Percentiles rank a stretch among this genome's conserved stretches.
Conservation (phyloP, 2,797 vertebrate species). For the Columba guinea region DNA sequence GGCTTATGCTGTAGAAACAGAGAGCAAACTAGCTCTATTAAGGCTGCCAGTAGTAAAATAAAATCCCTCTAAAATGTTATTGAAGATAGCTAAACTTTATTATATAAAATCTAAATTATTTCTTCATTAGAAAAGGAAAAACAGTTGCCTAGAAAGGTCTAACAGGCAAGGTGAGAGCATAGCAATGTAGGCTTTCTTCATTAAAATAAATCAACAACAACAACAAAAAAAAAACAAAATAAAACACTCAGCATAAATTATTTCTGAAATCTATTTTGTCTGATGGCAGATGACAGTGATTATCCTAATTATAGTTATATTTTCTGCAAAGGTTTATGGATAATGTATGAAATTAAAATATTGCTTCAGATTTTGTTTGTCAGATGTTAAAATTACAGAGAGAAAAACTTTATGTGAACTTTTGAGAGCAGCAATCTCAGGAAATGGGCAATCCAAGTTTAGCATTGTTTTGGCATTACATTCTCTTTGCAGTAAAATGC, state of each 20-base stretch:
- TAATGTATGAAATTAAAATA: constrained; percentile 51
- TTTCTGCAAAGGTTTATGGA: constrained; percentile 36
- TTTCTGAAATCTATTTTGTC: constrained; percentile 23
- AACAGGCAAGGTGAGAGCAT: neutral
- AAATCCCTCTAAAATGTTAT: neutral
- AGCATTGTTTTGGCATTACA: constrained; percentile 51
- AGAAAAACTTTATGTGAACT: constrained; percentile 39
- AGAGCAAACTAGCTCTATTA: neutral
- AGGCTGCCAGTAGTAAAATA: neutral
- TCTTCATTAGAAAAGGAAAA: neutral
- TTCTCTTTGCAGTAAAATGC: constrained; percentile 27
- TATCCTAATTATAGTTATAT: constrained; percentile 20
- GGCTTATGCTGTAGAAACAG: neutral
- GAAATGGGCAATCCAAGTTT: constrained; percentile 47
- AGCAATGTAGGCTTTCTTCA: neutral
- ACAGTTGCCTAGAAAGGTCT: neutral
- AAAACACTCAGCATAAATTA: constrained; percentile 2
- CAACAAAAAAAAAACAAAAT: neutral
- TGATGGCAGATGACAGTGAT: constrained; percentile 13
- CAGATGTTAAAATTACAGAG: constrained; percentile 33
- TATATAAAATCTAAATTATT: neutral
- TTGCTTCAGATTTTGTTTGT: constrained; percentile 14
- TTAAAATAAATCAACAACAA: neutral
- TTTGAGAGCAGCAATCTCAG: constrained; percentile 44
- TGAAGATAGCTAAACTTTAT: neutral